Evolutionary conservation across 2,797 vertebrate species (phyloP).

Genomic region (Valencia hispanica): DNA sequence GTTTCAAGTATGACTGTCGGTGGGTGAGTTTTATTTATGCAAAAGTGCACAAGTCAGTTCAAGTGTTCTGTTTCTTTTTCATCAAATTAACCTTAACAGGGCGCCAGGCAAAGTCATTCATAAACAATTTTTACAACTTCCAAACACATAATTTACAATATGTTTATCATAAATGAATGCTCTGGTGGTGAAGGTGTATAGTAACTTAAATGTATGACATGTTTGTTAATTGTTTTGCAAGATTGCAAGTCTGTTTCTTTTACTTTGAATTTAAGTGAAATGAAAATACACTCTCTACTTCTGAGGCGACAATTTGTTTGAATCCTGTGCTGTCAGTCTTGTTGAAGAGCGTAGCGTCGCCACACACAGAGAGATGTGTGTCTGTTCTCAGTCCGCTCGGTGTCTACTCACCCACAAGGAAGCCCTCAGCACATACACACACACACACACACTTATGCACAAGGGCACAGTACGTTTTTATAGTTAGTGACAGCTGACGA

Average conservation of each 20-base stretch:
- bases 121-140: background rate
- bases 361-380: slow-evolving; percentile 45
- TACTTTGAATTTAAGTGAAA: background rate
- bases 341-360: slow-evolving; percentile 20
- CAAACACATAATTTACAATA: background rate
- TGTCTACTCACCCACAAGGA: slow-evolving; percentile 44
- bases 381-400: slow-evolving; percentile 48
- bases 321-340: slow-evolving; percentile 3
- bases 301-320: slow-evolving; percentile 4
- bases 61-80: background rate
- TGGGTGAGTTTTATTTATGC: slow-evolving; percentile 3
- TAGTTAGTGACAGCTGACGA: slow-evolving; percentile 79
- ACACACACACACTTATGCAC: slow-evolving; percentile 26
- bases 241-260: background rate
- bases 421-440: slow-evolving; percentile 15
- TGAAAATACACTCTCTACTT: background rate
- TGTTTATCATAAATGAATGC: background rate
- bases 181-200: background rate
- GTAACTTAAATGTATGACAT: background rate
- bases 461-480: slow-evolving; percentile 70
- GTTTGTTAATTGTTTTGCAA: background rate
- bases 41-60: background rate
- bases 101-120: background rate
- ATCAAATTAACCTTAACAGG: background rate
- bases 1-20: slow-evolving; percentile 3